Base-by-base conservation (phyloP, 1,140 invertebrate genomes). In the Drosophila micromelanica region DNA sequence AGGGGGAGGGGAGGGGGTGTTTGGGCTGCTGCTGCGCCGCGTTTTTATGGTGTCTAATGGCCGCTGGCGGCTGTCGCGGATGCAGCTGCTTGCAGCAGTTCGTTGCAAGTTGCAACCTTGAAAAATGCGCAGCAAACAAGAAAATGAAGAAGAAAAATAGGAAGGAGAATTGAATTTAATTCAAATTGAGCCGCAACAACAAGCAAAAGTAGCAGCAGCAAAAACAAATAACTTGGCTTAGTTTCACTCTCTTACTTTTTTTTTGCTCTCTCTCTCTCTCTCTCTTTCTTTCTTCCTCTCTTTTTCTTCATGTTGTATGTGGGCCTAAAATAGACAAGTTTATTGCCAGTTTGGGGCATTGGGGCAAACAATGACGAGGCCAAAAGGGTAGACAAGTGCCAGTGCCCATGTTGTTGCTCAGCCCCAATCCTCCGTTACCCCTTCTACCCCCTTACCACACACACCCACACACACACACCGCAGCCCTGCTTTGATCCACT, bases 291-390 rank as follows among this genome's bases (percentile, higher is more conserved):
- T 13, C 23, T 13, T 9, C 8, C n/a, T 65, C 70, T 80, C 5
- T 30, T 4, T 30, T 7, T 30, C 0, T 30, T 7, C 0, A 30
- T 5, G 30, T 76, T 74, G 59, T 63, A 46, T 60, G 64, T 76
- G 84, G 69, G 73, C 59, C 81, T 86, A 87, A 86, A 86, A 86
- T 86, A 86, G 84, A 86, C 81, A 86, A 87, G 81, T 87, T 86
- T 86, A 86, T 86, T 86, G 82, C 81, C 81, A 86, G 81, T 87
- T 85, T 84, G 78, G 81, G 74, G 82, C 82, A 80, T 78, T 69
- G 75, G 75, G 75, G 75, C 75, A 86, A 86, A 86, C 81, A 86
- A 87, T 81, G 81, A 87, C 82, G 82, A 82, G 78, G 81, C 82
- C 78, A 87, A 82, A 80, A 82, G 81, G 81, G 75, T 82, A 87